These are phyloP conservation scores for Brachyptera risi DNA, from an alignment of 2,888 invertebrate genomes.

Conservation along the genomic window DNA sequence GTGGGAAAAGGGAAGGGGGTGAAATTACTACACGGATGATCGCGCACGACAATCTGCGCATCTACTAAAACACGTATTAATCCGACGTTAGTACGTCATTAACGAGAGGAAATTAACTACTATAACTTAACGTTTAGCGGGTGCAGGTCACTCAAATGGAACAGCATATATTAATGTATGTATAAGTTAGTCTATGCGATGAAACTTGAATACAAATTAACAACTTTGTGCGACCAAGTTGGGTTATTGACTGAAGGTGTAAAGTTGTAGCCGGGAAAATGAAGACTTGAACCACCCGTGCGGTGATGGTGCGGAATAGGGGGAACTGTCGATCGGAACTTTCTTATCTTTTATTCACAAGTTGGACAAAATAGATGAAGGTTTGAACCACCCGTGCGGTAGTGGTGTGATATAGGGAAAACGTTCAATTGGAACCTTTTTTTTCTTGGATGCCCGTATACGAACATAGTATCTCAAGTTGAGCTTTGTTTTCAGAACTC, in stretches of 20 bases:
- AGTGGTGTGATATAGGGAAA: neutral
- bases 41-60: too few relatives aligned
- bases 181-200: neutral
- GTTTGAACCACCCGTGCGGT: neutral
- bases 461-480: too few relatives aligned
- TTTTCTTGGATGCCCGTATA: too few relatives aligned
- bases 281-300: too few relatives aligned
- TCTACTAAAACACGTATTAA: constrained; percentile 5
- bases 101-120: constrained; percentile 11
- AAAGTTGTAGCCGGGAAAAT: too few relatives aligned
- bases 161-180: neutral
- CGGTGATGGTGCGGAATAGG: too few relatives aligned
- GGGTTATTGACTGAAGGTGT: neutral
- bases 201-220: constrained; percentile 19
- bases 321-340: too few relatives aligned
- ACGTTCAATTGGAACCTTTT: too few relatives aligned
- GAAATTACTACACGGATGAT: too few relatives aligned
- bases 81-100: constrained; percentile 18
- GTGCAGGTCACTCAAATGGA: constrained; percentile 17
- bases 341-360: neutral
- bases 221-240: too few relatives aligned
- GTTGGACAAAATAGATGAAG: neutral
- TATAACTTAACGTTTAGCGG: constrained; percentile 18
- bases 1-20: too few relatives aligned
- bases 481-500: too few relatives aligned